Percentiles rank a stretch among this genome's conserved stretches.
Conservation (phyloP, 2,113 vertebrate genomes). For the Scytalopus superciliaris region DNA sequence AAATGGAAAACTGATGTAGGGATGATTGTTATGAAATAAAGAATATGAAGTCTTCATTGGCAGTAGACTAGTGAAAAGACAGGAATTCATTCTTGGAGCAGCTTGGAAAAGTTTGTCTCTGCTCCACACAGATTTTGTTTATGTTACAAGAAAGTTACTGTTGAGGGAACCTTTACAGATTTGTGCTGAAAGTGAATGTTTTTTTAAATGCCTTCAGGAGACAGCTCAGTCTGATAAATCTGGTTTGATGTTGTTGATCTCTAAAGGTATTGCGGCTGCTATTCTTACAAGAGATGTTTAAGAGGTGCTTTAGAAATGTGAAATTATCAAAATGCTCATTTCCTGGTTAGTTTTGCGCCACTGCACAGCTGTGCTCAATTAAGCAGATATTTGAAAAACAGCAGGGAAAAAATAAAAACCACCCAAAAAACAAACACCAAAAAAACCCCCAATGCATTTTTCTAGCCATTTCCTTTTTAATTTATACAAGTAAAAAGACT, state of each 20-base stretch:
- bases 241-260: conserved; percentile 11
- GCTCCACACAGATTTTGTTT: conserved; percentile 19
- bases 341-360: conserved; percentile 51
- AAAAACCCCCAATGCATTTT: not conserved
- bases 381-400: conserved; percentile 60
- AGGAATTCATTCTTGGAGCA: not conserved
- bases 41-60: conserved; percentile 22
- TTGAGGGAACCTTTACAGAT: not conserved
- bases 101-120: conserved; percentile 10
- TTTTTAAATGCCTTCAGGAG: conserved; percentile 39
- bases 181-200: conserved; percentile 42
- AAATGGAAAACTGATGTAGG: conserved; percentile 33
- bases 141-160: conserved; percentile 26
- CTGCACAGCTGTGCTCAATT: conserved; percentile 76
- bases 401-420: not conserved
- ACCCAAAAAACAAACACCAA: not conserved
- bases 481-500: not conserved
- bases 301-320: conserved; percentile 70
- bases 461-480: not conserved
- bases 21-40: conserved; percentile 36
- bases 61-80: not conserved
- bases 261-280: conserved; percentile 41
- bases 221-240: conserved; percentile 45
- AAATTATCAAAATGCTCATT: conserved; percentile 71
- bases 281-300: conserved; percentile 43